Evolutionary conservation across 92 coral and sea anemone genomes (phyloP), one percentile per base, ranked within the genome.

Genomic region (Diadumene lineata): DNA sequence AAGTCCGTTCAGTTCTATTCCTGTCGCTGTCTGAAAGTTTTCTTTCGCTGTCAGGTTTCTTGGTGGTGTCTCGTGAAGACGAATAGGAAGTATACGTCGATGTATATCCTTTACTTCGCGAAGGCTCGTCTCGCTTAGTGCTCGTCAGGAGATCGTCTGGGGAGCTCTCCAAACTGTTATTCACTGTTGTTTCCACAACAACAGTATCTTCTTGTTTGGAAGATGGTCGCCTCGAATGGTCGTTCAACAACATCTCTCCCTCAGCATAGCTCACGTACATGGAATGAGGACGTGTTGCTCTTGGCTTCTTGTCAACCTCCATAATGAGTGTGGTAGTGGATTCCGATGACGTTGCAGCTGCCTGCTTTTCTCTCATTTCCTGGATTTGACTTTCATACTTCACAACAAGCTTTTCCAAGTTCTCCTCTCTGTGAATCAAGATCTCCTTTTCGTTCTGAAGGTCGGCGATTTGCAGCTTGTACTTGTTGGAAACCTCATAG

Each of bases 381-480:
- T 68, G 74, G 50, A 78, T 78, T 56, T 78, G 75, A 18, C 64
- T 60, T 64, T 78, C 82, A 60, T 68, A 78, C 69, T 78, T 78
- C 2, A 25, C 64, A 24, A 78, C 72, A n/a, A 68, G 38, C 29
- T 67, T 60, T 25, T 78, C 75, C 55, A 78, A 60, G 46, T 60
- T 50, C 56, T 78, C 75, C 0, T 66, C 34, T 66, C 70, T 68
- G 43, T 78, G 56, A 2, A 21, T 32, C 30, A 62, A 33, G 43
- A 78, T 78, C 69, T 78, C 82, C 2, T 67, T 78, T 26, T 78
- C 82, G 38, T 78, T 78, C 38, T 78, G 17, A 6, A 78, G 75
- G 50, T 78, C 82, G 67, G 82, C 74, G 15, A 78, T 34, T 31
- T 78, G 55, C 56, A 78, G n/a, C 64, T 78, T 65, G 75, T 78